A percentile compares a stretch with the other conserved stretches of the same genome.
These are phyloP conservation scores for Coregonus clupeaformis DNA, from an alignment of 2,113 vertebrate genomes.

Conservation along the genomic window DNA sequence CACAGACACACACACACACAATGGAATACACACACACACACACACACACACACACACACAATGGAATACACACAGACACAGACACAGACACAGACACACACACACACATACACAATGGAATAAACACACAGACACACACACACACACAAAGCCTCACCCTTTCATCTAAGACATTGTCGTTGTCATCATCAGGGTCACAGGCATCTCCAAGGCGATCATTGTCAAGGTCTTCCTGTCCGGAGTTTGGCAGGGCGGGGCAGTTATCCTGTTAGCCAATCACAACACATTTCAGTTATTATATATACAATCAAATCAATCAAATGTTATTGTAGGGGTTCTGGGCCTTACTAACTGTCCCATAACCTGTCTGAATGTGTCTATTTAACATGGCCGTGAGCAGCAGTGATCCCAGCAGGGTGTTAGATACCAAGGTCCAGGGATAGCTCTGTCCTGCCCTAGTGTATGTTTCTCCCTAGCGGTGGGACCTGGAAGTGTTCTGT, in stretches of 20 bases:
- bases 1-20: no score
- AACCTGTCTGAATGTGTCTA: no score
- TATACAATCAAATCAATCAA: neutral
- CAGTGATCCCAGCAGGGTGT: no score
- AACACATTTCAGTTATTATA: neutral
- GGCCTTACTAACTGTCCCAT: no score
- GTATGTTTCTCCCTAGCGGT: no score
- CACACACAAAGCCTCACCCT: slow-evolving; percentile 74
- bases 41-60: neutral
- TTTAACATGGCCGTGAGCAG: no score
- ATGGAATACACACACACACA: no score
- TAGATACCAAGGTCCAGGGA: no score
- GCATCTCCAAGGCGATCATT: slow-evolving; percentile 89
- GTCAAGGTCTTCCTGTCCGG: slow-evolving; percentile 95
- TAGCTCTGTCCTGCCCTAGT: no score
- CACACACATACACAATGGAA: neutral
- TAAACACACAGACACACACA: neutral
- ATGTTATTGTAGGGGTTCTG: no score
- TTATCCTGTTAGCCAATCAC: slow-evolving; percentile 82
- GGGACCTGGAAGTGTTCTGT: no score
- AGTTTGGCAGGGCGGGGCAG: slow-evolving; percentile 91
- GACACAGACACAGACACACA: neutral
- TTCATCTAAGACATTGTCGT: slow-evolving; percentile 88
- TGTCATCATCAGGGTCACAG: slow-evolving; percentile 94
- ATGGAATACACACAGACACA: neutral